These are phyloP conservation scores for Andricus quercusramuli DNA, from an alignment of 2,888 invertebrate genomes.

Conservation along the genomic window DNA sequence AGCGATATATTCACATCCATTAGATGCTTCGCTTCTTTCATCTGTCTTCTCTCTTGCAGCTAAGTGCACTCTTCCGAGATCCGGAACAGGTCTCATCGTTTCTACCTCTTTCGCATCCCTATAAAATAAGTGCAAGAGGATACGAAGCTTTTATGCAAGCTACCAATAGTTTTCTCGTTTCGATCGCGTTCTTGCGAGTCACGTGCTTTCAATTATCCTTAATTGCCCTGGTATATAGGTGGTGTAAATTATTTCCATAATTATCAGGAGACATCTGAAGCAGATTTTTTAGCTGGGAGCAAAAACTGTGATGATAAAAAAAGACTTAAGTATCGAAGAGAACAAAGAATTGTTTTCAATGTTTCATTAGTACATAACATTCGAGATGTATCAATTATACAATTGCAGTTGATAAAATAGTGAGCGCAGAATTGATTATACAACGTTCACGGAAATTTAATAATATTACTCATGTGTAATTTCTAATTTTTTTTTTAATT, in stretches of 20 bases:
- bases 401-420: too few relatives aligned
- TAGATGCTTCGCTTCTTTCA: slow-evolving; percentile 68
- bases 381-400: too few relatives aligned
- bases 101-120: slow-evolving; percentile 50
- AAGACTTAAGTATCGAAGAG: not conserved
- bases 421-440: too few relatives aligned
- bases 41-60: slow-evolving; percentile 33
- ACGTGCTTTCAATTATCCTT: slow-evolving; percentile 33
- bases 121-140: slow-evolving; percentile 39
- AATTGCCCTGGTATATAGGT: not conserved
- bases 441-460: too few relatives aligned
- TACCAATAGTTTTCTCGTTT: slow-evolving; percentile 3
- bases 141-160: slow-evolving; percentile 26
- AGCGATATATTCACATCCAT: slow-evolving; percentile 79
- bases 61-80: slow-evolving; percentile 54
- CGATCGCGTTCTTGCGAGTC: not conserved
- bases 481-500: too few relatives aligned
- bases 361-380: too few relatives aligned
- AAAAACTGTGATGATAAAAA: not conserved
- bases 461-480: too few relatives aligned
- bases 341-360: not conserved
- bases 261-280: slow-evolving; percentile 5
- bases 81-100: slow-evolving; percentile 45
- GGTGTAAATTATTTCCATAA: slow-evolving; percentile 19
- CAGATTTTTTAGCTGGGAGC: not conserved